Base-by-base conservation (phyloP, 2,888 invertebrate species). In the Drosophila kanekoi region DNA sequence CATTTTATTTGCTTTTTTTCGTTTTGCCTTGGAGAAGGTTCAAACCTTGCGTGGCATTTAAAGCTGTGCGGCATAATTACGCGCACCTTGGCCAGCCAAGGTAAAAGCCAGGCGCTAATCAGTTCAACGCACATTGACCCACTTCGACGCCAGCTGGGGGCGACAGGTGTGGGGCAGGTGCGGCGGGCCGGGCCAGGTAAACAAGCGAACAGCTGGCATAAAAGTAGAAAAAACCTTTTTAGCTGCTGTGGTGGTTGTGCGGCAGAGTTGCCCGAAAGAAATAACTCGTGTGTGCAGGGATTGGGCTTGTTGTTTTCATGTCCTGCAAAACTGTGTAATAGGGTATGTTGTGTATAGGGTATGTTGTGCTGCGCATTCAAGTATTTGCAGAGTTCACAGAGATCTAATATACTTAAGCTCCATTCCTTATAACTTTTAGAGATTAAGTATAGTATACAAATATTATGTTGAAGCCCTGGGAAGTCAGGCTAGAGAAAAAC, bases 111-210 rank as follows among this genome's bases (percentile, higher is more conserved):
- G 52, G 23, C 84, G 74, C 80, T 88, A 86, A 83, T 82, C 88
- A 88, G 86, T 82, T 81, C 88, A 82, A 60, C 80, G 88, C 80
- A 86, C 86, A 86, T 80, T 83, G 88, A 83, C 88, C 83, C 81
- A 83, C 65, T 86, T 83, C 47, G 54, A 11, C 51, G 44, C 13
- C 44, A 11, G 16, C n/a, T 1, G 14, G 13, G 11, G 11, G n/a
- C 9, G 14, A 1, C 4, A 4, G 16, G 23, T 23, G 23, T 23
- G 23, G 32, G 16, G 11, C 33, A 14, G 13, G 1, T 28, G 23
- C 5, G 23, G 5, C 10, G n/a, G 38, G 35, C 14, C 56, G 44
- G 35, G 28, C 44, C 61, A 51, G 58, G 82, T 81, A 76, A 79
- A 77, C 72, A 68, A 59, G 37, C 56, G 41, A 67, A 66, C 75